Evolutionary conservation across 2,797 vertebrate genomes (phyloP).

Genomic region (Silurus lanzhouensis): DNA sequence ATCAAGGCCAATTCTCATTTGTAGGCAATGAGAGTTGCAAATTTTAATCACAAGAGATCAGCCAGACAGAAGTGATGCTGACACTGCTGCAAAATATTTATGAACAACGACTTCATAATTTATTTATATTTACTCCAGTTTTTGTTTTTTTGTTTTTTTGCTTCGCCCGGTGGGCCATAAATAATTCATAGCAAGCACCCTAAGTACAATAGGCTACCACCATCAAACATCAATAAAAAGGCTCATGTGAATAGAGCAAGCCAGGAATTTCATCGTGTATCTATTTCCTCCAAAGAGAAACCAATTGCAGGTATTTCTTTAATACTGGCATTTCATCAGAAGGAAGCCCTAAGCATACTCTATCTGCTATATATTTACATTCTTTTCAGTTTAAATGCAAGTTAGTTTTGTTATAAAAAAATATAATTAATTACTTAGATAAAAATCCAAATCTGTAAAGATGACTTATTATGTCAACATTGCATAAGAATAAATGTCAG

Average conservation of each 20-base stretch:
- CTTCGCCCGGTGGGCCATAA: slow-evolving; percentile 26
- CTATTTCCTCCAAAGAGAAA: neutral
- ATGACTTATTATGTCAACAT: neutral
- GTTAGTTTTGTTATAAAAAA: neutral
- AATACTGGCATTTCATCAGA: neutral
- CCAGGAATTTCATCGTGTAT: neutral
- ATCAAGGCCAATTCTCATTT: slow-evolving; percentile 12
- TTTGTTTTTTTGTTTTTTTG: slow-evolving; percentile 32
- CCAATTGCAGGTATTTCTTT: neutral
- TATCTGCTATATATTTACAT: neutral
- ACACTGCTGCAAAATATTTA: slow-evolving; percentile 1
- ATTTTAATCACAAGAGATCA: neutral
- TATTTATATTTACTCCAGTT: slow-evolving; percentile 35
- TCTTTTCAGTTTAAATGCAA: neutral
- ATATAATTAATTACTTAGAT: neutral
- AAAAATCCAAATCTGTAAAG: too few relatives aligned
- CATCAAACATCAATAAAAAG: slow-evolving; percentile 26
- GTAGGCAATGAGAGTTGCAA: slow-evolving; percentile 11
- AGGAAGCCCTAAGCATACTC: neutral
- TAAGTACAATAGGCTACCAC: neutral
- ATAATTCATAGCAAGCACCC: slow-evolving; percentile 19
- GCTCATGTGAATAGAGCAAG: neutral
- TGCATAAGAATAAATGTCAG: neutral
- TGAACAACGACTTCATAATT: slow-evolving; percentile 31
- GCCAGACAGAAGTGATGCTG: slow-evolving; percentile 16